phyloP scores from a whole-genome alignment of 2,888 invertebrate genomes.

The Drepanosiphum platanoidis region DNA sequence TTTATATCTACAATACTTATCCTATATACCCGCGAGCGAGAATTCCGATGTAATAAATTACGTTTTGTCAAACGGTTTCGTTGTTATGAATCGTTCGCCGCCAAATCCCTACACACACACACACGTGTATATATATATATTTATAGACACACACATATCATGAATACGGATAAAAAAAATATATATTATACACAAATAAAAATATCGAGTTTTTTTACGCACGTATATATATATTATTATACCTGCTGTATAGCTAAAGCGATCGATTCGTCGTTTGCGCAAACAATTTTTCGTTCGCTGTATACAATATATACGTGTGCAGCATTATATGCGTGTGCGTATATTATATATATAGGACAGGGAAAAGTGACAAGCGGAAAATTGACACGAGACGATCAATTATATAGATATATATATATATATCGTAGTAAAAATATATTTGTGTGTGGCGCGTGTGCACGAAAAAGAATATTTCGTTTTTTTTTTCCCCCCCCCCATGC shows the following conservation, averaged over 20 bases:
- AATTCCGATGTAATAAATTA: constrained; percentile 38
- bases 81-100: constrained; percentile 17
- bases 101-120: background rate
- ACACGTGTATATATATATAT: background rate
- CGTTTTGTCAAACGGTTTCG: constrained; percentile 16
- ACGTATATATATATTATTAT: no score
- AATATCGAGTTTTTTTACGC: background rate
- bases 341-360: background rate
- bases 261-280: background rate
- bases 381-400: constrained; percentile 46
- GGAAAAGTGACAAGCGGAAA: constrained; percentile 34
- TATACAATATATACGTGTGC: background rate
- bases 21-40: background rate
- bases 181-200: background rate
- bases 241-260: no score
- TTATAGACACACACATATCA: no score
- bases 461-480: constrained; percentile 6
- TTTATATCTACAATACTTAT: background rate
- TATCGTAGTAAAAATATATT: background rate
- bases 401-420: background rate
- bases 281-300: background rate
- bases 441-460: background rate
- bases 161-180: background rate
- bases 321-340: background rate
- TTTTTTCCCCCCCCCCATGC: no score